Conservation (phyloP, 2,113 vertebrate species). For the Sebastes fasciatus region DNA sequence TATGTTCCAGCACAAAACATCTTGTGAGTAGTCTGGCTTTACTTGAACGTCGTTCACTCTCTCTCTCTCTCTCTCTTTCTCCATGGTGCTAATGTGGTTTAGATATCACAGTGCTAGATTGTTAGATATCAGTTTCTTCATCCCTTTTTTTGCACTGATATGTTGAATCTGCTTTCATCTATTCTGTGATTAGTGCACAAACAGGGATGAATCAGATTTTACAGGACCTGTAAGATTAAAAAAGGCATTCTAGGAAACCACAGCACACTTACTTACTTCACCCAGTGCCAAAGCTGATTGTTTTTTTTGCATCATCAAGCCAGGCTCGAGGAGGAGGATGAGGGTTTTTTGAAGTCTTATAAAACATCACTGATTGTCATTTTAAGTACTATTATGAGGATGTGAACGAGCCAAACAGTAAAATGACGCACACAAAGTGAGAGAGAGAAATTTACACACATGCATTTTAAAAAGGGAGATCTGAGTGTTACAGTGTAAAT, state of each 20-base stretch:
- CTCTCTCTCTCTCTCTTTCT: slow-evolving; percentile 40
- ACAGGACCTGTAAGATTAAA: neutral
- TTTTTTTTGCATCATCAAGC: slow-evolving; percentile 33
- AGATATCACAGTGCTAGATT: slow-evolving; percentile 44
- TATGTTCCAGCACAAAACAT: slow-evolving; percentile 53
- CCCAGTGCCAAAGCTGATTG: slow-evolving; percentile 76
- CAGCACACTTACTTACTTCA: slow-evolving; percentile 65
- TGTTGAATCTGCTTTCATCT: slow-evolving; percentile 1
- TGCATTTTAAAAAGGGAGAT: slow-evolving; percentile 31
- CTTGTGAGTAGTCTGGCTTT: slow-evolving; percentile 56
- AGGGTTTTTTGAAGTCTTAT: neutral
- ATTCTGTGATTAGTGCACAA: slow-evolving; percentile 34
- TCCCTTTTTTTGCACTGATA: slow-evolving; percentile 14
- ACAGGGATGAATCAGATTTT: neutral
- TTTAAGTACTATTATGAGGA: neutral
- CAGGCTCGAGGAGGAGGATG: neutral
- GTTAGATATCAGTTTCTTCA: slow-evolving; percentile 10
- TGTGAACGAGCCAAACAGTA: neutral
- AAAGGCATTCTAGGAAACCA: slow-evolving; percentile 36
- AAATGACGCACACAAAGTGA: slow-evolving; percentile 22
- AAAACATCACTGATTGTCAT: slow-evolving; percentile 22
- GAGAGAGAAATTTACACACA: slow-evolving; percentile 5
- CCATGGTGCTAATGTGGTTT: slow-evolving; percentile 74
- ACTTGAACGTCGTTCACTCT: slow-evolving; percentile 64
- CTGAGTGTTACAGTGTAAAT: slow-evolving; percentile 66